Percentiles rank a stretch among this genome's conserved stretches.
Conservation (phyloP, 2,113 vertebrate species). For the Otis tarda region DNA sequence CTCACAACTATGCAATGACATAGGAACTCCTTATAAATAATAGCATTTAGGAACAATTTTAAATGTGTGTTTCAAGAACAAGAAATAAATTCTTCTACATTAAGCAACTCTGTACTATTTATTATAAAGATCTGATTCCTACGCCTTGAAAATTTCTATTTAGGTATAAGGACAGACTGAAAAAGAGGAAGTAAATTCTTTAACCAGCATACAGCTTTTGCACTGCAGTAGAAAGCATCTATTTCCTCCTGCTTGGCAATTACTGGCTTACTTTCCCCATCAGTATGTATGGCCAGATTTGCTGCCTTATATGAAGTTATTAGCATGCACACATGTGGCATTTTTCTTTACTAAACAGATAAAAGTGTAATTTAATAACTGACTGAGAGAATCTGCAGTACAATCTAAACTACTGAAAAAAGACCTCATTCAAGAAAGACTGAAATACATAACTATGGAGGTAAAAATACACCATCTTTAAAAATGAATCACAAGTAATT, state of each 20-base stretch:
- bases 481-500: neutral
- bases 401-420: neutral
- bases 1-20: neutral
- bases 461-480: neutral
- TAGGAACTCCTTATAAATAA: neutral
- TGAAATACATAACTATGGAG: neutral
- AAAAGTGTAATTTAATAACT: constrained; percentile 53
- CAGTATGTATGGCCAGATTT: neutral
- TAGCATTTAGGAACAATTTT: neutral
- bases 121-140: neutral
- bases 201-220: neutral
- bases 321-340: neutral
- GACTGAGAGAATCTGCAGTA: constrained; percentile 21
- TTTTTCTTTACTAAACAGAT: neutral
- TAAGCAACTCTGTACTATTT: neutral
- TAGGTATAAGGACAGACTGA: neutral
- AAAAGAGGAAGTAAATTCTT: constrained; percentile 19
- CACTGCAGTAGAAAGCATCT: constrained; percentile 17
- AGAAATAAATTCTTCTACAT: neutral
- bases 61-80: neutral
- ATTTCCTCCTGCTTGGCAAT: constrained; percentile 38
- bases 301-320: neutral
- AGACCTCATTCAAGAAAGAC: neutral
- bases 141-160: neutral
- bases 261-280: neutral